Evolutionary conservation across 2,797 vertebrate genomes (phyloP).

Genomic region (Lepilemur ruficaudatus): DNA sequence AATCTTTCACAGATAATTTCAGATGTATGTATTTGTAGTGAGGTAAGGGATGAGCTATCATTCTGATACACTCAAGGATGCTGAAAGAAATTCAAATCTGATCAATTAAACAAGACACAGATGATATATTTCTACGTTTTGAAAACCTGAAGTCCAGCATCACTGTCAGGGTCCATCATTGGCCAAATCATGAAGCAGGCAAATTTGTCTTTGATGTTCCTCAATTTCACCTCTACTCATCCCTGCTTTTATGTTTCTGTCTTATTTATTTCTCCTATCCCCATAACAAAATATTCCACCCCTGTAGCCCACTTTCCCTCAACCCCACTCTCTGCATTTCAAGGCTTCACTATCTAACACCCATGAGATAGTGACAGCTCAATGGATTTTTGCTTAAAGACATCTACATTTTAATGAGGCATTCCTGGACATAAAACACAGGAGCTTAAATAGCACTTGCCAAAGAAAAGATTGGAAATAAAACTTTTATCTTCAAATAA

Average conservation of each 20-base stretch:
- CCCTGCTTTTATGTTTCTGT: background rate
- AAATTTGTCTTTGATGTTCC: background rate
- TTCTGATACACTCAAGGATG: background rate
- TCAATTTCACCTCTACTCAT: background rate
- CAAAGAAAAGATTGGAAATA: background rate
- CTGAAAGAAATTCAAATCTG: background rate
- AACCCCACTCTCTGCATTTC: background rate
- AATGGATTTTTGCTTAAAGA: constrained; percentile 20
- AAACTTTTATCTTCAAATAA: background rate
- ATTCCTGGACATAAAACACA: background rate
- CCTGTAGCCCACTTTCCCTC: background rate
- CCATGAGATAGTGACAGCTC: background rate
- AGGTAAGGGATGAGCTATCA: background rate
- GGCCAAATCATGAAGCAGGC: background rate
- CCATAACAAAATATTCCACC: background rate
- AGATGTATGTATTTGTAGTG: background rate
- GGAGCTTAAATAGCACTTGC: background rate
- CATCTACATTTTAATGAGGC: background rate
- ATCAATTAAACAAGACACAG: background rate
- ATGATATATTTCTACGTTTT: background rate
- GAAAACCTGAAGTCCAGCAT: background rate
- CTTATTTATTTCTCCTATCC: background rate
- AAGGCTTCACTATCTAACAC: too few relatives aligned
- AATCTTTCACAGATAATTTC: background rate
- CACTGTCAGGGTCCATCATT: background rate